Evolutionary conservation across 2,888 invertebrate genomes (phyloP).

Genomic region (Drosophila nigricruria): DNA sequence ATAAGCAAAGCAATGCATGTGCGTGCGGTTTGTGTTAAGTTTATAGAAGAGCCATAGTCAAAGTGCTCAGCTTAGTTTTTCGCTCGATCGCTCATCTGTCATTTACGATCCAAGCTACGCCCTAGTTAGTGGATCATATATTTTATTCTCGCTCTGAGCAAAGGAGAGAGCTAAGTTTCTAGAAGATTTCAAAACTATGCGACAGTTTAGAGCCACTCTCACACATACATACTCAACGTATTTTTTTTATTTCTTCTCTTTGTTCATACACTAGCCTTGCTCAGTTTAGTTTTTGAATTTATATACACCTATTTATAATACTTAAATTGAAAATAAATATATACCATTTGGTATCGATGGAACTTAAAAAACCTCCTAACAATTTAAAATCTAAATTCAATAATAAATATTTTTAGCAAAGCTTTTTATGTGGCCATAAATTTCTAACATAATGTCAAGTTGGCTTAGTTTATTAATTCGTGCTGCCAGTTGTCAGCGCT

Average conservation of each 20-base stretch:
- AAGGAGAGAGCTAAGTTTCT: neutral
- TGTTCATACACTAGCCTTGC: neutral
- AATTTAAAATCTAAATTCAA: neutral
- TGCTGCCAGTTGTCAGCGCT: conserved; percentile 23
- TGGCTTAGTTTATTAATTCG: conserved; percentile 12
- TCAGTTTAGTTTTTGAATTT: neutral
- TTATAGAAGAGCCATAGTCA: neutral
- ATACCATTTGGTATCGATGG: neutral
- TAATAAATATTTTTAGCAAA: neutral
- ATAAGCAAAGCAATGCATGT: neutral
- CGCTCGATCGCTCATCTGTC: neutral
- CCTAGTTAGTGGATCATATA: neutral
- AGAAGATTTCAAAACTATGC: neutral
- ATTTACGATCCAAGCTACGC: neutral
- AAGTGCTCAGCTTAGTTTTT: neutral
- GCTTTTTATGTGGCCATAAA: conserved; percentile 6
- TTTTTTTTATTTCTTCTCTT: neutral
- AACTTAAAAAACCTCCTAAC: neutral
- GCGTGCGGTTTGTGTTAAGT: too few species aligned
- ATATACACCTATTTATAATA: neutral
- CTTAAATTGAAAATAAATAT: neutral
- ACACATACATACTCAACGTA: neutral
- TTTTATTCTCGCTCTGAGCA: neutral
- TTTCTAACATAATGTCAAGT: conserved; percentile 6
- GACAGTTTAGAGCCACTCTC: neutral